Evolutionary conservation across 1,140 invertebrate genomes (phyloP), one percentile per base, ranked within the genome.

Genomic region (Elymnias hypermnestra): DNA sequence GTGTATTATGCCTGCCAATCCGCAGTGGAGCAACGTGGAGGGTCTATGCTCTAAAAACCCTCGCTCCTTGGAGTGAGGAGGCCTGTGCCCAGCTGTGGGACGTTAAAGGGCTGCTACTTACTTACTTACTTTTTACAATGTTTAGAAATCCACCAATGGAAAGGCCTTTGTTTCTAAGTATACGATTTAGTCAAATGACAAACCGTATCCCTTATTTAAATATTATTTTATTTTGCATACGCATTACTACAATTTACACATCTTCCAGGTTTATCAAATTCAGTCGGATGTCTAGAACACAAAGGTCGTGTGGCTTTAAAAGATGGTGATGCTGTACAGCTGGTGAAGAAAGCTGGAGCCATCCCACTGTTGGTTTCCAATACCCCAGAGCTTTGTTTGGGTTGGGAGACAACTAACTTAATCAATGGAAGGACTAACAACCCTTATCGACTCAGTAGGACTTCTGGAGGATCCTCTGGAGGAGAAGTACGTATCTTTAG

Each of bases 331-430:
- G 88, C 87, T 0, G 91, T 95, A 0, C 57, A 68, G 5, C 62
- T 86, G 1, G 63, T 96, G 23, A 87, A 83, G 53, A 63, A 85
- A 7, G 90, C 93, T 13, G 94, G 96, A 5, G 92, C 89, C n/a
- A 95, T 97, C 39, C 90, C 92, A 0, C 67, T 96, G 0, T 88
- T 92, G 23, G 90, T 95, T 0, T 95, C 94, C 1, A 95, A 94
- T 71, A 92, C 92, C 1, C 94, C 95, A 0, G 95, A 97, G 81
- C 83, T 94, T 8, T 93, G 92, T 59, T 69, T 92, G 15, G 90
- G 89, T 50, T 90, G 89, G 78, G 92, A 95, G 66, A 90, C 89
- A 0, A 79, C 76, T 4, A 96, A 95, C 82, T 75, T 87, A 10
- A 33, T 78, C 12, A 28, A 48, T 0, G 96, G 96, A 0, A 72